Base-by-base conservation (phyloP, 2,888 invertebrate species). In the Pinctada fucata region DNA sequence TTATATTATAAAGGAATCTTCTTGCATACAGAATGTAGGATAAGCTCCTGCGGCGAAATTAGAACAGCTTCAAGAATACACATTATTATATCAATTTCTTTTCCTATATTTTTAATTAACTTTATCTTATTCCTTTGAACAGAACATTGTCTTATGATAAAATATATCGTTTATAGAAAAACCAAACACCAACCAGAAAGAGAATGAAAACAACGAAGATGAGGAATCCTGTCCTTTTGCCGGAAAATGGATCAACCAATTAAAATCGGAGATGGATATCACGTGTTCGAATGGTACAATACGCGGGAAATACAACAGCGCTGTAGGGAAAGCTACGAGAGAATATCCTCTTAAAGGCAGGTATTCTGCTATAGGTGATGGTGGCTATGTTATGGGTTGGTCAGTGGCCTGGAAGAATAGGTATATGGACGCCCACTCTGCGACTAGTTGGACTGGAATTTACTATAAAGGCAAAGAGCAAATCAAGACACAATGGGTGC, bases 401-500 rank as follows among this genome's bases (percentile, higher is more conserved):
- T 64, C 64, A 64, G 64, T 64, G 64, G 64, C 64, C 31, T 64
- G 64, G 64, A 64, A 64, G 31, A 64, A 64, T 8, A 2, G 31
- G 64, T 64, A 64, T 8, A n/a, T 16, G 31, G 64, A 64, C 31
- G 64, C 64, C 64, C n/a, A 64, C n/a, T 64, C 64, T 31, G 64
- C 31, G 4, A 64, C 64, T 6, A 64, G 64, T 31, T 64, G 64
- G 64, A 64, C 64, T 3, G 64, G 64, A n/a, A 31, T 64, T 16
- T 64, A 16, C 31, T 64, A 64, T 31, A 31, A 3, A n/a, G 64
- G n/a, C n/a, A 31, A 64, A 31, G 64, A 31, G 3, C n/a, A 16
- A 31, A 64, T 64, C 31, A 64, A 31, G 64, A 64, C 64, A n/a
- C 64, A 64, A 31, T 64, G 64, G 64, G 31, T 64, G 31, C 64